A percentile compares a stretch with the other conserved stretches of the same genome.
phyloP scores from a whole-genome alignment of 2,113 vertebrate species.

The Corythornis vintsioides region DNA sequence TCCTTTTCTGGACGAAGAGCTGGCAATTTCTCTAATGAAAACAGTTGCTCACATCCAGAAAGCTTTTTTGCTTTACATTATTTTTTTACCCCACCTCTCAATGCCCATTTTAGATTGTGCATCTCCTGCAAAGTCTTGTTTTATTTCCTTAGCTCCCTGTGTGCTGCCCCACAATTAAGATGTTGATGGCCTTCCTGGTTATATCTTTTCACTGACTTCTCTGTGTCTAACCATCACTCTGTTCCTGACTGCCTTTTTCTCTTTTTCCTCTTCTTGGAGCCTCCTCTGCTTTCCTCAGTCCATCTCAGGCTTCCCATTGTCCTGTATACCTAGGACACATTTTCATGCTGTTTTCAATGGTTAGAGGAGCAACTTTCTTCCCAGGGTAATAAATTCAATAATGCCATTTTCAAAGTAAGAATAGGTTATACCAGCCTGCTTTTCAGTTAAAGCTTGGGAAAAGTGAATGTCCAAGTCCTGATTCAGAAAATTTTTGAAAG shows the following conservation, averaged over 20 bases:
- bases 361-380: background rate
- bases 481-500: background rate
- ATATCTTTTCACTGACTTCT: background rate
- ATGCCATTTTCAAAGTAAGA: background rate
- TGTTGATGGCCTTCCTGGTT: background rate
- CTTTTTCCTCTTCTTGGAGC: rapidly evolving
- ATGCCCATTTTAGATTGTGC: background rate
- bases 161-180: background rate
- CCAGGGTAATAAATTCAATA: background rate
- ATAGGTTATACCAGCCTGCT: background rate
- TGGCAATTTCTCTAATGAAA: conserved; percentile 31
- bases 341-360: background rate
- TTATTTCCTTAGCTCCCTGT: background rate
- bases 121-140: background rate
- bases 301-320: background rate
- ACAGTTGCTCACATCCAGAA: background rate
- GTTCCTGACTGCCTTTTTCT: background rate
- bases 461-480: background rate
- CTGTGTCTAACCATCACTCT: background rate
- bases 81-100: background rate
- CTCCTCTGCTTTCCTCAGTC: background rate
- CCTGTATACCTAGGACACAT: background rate
- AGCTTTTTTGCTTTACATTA: background rate
- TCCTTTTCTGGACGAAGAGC: background rate
- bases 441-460: background rate